Conservation (phyloP, 2,113 vertebrate genomes). For the Pavo muticus region DNA sequence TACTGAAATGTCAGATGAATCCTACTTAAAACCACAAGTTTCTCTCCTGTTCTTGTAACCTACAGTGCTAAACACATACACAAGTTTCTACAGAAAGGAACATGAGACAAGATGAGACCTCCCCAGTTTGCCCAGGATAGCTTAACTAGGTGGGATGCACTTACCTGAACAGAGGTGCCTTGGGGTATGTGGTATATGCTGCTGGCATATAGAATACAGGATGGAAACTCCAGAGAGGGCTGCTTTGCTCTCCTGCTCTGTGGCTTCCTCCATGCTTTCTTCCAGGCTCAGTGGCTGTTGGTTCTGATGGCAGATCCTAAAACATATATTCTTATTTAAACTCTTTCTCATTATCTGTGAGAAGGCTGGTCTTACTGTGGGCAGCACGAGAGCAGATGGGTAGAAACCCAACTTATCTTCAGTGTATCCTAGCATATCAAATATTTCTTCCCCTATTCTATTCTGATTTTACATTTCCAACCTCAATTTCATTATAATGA, state of each 20-base stretch:
- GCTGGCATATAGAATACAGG: not conserved
- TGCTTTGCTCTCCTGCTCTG: not conserved
- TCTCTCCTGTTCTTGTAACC: not conserved
- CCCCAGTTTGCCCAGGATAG: not conserved
- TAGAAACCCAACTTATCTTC: not conserved
- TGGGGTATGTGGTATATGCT: not conserved
- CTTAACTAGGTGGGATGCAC: not conserved
- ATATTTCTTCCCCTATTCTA: not conserved
- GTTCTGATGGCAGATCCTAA: not conserved
- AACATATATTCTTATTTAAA: not conserved
- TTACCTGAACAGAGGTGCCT: not conserved
- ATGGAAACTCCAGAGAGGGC: fast-evolving
- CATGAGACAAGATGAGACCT: not conserved
- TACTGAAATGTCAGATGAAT: not conserved
- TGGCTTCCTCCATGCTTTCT: not conserved
- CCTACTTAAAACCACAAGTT: not conserved
- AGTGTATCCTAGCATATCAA: not conserved
- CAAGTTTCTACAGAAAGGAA: not conserved
- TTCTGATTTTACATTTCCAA: not conserved
- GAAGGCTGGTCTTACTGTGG: not conserved
- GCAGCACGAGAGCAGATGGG: not conserved
- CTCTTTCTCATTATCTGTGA: not conserved
- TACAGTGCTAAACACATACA: not conserved
- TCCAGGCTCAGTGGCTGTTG: not conserved
- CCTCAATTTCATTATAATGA: not conserved